phyloP scores from a whole-genome alignment of 2,888 invertebrate genomes.

The Cepaea hortensis region DNA sequence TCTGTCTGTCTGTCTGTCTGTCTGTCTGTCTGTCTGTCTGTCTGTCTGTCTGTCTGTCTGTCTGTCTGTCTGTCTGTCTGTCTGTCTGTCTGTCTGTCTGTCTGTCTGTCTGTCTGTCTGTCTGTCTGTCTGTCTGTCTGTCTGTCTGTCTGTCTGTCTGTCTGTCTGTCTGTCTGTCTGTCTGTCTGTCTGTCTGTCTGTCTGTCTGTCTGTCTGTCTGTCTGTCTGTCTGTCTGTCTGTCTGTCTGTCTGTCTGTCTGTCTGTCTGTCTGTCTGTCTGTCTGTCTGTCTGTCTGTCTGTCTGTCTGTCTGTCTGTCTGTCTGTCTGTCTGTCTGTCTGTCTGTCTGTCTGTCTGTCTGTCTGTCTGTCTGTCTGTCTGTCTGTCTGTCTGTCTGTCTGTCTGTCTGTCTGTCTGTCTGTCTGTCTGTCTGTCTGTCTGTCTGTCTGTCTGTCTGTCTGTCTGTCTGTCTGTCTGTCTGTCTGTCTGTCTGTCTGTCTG shows the following conservation, averaged over 20 bases:
- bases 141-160: too few relatives aligned
- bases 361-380: conserved; percentile 27
- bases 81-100: too few relatives aligned
- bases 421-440: conserved; percentile 5
- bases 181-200: neutral
- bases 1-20: too few relatives aligned
- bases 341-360: conserved; percentile 22
- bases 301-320: conserved; percentile 21
- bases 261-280: neutral
- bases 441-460: neutral
- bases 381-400: conserved; percentile 3
- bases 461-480: too few relatives aligned
- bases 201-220: neutral
- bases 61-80: too few relatives aligned
- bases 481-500: too few relatives aligned
- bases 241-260: conserved; percentile 21
- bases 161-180: neutral
- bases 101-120: too few relatives aligned
- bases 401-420: neutral
- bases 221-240: neutral
- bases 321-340: neutral
- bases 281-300: neutral
- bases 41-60: too few relatives aligned
- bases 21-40: too few relatives aligned
- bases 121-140: too few relatives aligned